Percentiles rank a stretch among this genome's conserved stretches.
Conservation (phyloP, 2,888 invertebrate species). For the Eurytoma californica region DNA sequence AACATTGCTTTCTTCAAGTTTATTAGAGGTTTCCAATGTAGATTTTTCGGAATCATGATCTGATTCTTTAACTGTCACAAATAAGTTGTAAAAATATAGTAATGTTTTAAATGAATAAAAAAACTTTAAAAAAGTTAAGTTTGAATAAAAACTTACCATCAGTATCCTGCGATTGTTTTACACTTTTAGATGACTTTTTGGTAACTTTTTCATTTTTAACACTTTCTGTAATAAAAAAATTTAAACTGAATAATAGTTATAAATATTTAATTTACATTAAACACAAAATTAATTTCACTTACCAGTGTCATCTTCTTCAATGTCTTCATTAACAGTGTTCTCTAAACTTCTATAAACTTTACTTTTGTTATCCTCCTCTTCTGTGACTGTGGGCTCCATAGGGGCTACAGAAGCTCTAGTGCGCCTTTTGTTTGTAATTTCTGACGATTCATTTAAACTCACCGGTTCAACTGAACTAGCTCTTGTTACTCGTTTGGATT, state of each 20-base stretch:
- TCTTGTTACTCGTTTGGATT: conserved; percentile 65
- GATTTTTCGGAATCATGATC: conserved; percentile 45
- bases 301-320: conserved; percentile 48
- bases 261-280: background rate
- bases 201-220: conserved; percentile 22
- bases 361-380: conserved; percentile 60
- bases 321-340: conserved; percentile 36
- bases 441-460: conserved; percentile 31
- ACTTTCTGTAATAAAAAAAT: conserved; percentile 31
- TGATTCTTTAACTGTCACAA: conserved; percentile 57
- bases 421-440: conserved; percentile 59
- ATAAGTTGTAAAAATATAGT: conserved; percentile 43
- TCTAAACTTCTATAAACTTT: conserved; percentile 32
- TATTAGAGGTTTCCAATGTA: conserved; percentile 38
- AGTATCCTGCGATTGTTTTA: conserved; percentile 7
- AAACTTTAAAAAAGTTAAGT: conserved; percentile 27
- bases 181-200: conserved; percentile 12
- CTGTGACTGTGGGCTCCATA: conserved; percentile 60
- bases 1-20: conserved; percentile 39
- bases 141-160: conserved; percentile 41
- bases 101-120: background rate
- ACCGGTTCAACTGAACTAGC: conserved; percentile 67
- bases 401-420: conserved; percentile 61
- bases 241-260: background rate
- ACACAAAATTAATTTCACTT: conserved; percentile 11